Conservation (phyloP, 2,113 vertebrate species). For the Bos indicus region DNA sequence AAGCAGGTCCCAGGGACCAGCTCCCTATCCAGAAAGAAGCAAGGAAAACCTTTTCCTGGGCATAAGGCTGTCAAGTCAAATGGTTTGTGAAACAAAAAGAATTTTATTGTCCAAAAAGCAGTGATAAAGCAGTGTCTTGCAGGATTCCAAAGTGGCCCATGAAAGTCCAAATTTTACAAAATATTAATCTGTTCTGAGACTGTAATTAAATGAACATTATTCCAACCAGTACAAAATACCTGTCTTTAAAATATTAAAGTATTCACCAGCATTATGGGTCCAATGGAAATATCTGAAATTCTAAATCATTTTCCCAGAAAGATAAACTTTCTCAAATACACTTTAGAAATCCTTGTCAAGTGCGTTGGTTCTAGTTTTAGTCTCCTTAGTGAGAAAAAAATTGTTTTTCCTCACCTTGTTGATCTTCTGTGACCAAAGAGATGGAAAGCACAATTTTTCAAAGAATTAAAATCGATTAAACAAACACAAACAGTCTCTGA, state of each 20-base stretch:
- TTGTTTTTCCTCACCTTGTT: not conserved
- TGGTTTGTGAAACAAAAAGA: not conserved
- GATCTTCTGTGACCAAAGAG: constrained; percentile 17
- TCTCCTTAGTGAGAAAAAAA: not conserved
- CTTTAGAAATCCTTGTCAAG: constrained; percentile 24
- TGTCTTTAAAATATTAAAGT: not conserved
- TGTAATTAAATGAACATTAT: not conserved
- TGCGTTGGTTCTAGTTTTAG: not conserved
- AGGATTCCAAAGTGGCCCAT: not conserved
- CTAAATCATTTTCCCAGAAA: constrained; percentile 14
- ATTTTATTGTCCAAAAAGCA: not conserved
- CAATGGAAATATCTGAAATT: constrained; percentile 29
- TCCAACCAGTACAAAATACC: not conserved
- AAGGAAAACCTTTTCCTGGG: not conserved
- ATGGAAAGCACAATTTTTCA: constrained; percentile 44
- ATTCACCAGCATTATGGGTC: not conserved
- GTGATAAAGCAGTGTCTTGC: not conserved
- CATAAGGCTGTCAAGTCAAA: not conserved
- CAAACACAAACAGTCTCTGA: not conserved
- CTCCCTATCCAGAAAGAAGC: not conserved
- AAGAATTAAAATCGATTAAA: constrained; percentile 58
- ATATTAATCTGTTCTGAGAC: not conserved
- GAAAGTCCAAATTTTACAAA: not conserved
- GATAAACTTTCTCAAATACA: not conserved
- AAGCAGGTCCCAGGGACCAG: not conserved